Percentiles rank a stretch among this genome's conserved stretches.
These are phyloP conservation scores for Digitonthophagus gazella DNA, from an alignment of 2,888 invertebrate genomes.

Conservation along the genomic window DNA sequence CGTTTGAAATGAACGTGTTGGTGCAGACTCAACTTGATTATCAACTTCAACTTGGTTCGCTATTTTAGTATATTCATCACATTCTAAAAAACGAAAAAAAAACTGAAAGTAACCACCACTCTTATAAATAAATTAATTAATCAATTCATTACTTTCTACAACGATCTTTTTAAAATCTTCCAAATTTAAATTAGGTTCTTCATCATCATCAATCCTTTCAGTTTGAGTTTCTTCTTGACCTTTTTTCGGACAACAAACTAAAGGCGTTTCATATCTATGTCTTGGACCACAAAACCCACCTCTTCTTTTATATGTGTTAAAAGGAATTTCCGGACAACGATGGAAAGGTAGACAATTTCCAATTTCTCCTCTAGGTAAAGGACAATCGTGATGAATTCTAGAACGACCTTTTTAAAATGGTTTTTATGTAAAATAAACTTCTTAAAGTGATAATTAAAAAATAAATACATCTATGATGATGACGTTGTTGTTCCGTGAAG, in stretches of 20 bases:
- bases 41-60: conserved; percentile 20
- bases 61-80: conserved; percentile 19
- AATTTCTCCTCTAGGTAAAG: conserved; percentile 16
- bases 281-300: conserved; percentile 12
- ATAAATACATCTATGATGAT: neutral
- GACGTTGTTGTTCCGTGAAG: neutral
- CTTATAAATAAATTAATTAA: neutral
- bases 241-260: conserved; percentile 18
- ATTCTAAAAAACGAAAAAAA: conserved; percentile 16
- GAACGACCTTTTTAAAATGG: conserved; percentile 1
- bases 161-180: conserved; percentile 8
- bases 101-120: neutral
- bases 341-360: conserved; percentile 20
- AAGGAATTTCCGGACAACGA: conserved; percentile 14
- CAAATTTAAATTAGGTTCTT: conserved; percentile 7
- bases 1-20: conserved; percentile 6
- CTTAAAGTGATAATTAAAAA: neutral
- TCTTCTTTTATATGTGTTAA: conserved; percentile 9
- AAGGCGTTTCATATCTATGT: neutral
- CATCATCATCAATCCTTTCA: conserved; percentile 12
- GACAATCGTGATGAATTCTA: conserved; percentile 5
- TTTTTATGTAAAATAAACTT: neutral
- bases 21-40: neutral
- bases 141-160: neutral
- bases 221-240: neutral